phyloP scores from a whole-genome alignment of 2,113 vertebrate species.

The Perccottus glenii region DNA sequence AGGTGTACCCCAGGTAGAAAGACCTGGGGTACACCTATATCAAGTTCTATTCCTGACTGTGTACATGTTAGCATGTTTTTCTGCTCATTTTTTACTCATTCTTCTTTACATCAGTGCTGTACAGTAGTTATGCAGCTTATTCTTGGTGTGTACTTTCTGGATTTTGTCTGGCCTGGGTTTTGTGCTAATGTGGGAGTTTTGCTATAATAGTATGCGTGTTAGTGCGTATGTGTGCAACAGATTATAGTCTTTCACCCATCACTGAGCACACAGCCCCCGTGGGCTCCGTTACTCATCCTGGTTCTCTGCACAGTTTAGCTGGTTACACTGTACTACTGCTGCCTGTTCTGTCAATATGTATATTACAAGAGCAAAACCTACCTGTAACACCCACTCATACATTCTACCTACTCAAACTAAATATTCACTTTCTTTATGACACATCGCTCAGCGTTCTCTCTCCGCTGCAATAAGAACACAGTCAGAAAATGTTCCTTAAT shows the following conservation, averaged over 20 bases:
- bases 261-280: slow-evolving; percentile 45
- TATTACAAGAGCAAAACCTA: slow-evolving; percentile 4
- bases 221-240: slow-evolving; percentile 16
- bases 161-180: neutral
- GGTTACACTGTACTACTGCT: slow-evolving; percentile 11
- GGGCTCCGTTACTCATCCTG: slow-evolving; percentile 49
- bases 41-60: neutral
- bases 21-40: too few species aligned
- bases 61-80: neutral
- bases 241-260: slow-evolving; percentile 58
- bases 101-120: too few species aligned
- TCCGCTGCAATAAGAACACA: too few species aligned
- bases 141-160: neutral
- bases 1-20: neutral
- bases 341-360: slow-evolving; percentile 17
- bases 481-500: slow-evolving; percentile 1
- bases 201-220: neutral
- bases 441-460: neutral
- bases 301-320: slow-evolving; percentile 37
- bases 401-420: neutral
- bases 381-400: slow-evolving; percentile 4
- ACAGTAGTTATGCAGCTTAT: neutral
- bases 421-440: neutral
- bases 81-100: too few species aligned
- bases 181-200: neutral